Evolutionary conservation across 2,888 invertebrate genomes (phyloP).

Genomic region (Drosophila mulleri): DNA sequence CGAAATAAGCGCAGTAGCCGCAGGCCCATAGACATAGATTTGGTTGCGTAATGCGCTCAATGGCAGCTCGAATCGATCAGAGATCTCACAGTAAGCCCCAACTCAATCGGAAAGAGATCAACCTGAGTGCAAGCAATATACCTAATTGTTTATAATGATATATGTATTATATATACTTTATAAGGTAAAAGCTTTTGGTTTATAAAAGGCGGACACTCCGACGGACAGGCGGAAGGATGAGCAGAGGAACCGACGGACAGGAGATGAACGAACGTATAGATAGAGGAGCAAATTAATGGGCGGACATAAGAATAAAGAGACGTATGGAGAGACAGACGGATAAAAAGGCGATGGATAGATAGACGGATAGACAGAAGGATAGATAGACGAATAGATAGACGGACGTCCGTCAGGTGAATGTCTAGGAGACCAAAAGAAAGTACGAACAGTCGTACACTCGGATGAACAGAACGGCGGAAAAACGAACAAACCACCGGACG

Average conservation of each 20-base stretch:
- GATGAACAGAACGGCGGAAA: too few species aligned
- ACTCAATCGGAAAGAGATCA: background rate
- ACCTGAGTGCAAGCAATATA: background rate
- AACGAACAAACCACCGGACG: background rate
- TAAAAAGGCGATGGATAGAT: background rate
- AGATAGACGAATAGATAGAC: background rate
- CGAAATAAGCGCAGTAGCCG: slow-evolving; percentile 32
- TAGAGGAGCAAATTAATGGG: background rate
- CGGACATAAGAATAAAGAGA: background rate
- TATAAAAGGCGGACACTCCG: background rate
- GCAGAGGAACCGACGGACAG: background rate
- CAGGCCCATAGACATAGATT: slow-evolving; percentile 2
- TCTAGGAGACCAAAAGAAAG: background rate
- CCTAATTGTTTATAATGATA: background rate
- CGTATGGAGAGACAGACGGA: background rate
- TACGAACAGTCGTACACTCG: too few species aligned
- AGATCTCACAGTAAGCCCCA: background rate
- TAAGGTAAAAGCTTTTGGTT: background rate
- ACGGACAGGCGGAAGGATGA: background rate
- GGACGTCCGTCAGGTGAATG: too few species aligned
- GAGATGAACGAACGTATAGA: background rate
- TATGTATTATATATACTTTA: background rate
- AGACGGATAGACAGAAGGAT: background rate
- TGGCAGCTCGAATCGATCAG: background rate
- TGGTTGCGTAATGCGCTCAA: slow-evolving; percentile 1